phyloP scores from a whole-genome alignment of 1,140 invertebrate genomes.

The Megalopta genalis region DNA sequence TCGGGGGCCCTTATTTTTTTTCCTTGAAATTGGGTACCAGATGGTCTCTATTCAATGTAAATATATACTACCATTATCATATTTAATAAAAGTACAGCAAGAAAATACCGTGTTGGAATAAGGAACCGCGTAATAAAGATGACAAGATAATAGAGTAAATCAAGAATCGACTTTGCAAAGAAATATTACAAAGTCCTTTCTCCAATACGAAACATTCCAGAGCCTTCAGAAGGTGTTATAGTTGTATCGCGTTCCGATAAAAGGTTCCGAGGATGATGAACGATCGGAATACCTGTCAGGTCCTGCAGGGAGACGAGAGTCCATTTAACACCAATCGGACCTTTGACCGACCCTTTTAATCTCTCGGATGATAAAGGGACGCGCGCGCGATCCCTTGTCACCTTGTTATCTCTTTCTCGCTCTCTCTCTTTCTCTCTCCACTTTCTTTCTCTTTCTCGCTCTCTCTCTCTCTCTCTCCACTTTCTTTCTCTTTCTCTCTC shows the following conservation, averaged over 20 bases:
- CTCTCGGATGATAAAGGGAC: neutral
- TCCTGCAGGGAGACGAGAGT: neutral
- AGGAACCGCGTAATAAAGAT: too few species aligned
- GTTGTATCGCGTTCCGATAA: neutral
- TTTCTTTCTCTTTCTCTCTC: neutral
- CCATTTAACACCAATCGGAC: conserved; percentile 14
- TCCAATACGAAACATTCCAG: neutral
- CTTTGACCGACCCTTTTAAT: conserved; percentile 22
- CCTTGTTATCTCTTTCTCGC: neutral
- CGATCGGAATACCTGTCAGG: conserved; percentile 5
- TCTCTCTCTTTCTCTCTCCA: too few species aligned
- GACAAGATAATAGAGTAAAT: too few species aligned
- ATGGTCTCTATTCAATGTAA: too few species aligned
- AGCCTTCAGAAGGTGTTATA: neutral
- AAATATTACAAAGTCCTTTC: too few species aligned
- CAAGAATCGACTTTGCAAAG: too few species aligned
- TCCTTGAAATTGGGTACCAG: too few species aligned
- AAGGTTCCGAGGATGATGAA: neutral
- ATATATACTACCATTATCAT: too few species aligned
- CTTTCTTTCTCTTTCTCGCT: neutral
- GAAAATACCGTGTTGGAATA: too few species aligned
- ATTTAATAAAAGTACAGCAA: too few species aligned
- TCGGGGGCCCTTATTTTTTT: too few species aligned
- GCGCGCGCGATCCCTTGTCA: neutral
- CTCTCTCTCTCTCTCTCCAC: too few species aligned